These are phyloP conservation scores for Drosophila arawakana DNA, from an alignment of 1,140 invertebrate genomes.

Conservation along the genomic window DNA sequence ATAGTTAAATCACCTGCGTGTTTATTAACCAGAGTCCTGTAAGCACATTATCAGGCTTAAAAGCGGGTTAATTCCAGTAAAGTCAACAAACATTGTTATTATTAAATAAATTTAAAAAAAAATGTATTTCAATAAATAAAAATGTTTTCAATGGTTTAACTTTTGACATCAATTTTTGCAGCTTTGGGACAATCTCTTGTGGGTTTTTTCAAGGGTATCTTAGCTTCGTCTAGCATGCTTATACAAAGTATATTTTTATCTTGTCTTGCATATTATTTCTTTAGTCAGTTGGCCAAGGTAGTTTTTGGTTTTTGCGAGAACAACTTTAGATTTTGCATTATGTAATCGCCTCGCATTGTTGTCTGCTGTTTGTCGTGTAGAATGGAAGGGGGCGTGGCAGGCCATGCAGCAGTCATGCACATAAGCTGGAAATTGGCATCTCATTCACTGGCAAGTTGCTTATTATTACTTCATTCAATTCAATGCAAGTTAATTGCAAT, in stretches of 20 bases:
- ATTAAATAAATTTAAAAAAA: background rate
- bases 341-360: slow-evolving; percentile 23
- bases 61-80: background rate
- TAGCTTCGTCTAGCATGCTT: background rate
- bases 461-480: slow-evolving; percentile 32
- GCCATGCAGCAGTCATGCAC: slow-evolving; percentile 31
- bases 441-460: slow-evolving; percentile 26
- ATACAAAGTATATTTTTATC: background rate
- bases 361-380: slow-evolving; percentile 5
- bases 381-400: slow-evolving; percentile 8
- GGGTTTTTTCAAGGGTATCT: slow-evolving; percentile 23
- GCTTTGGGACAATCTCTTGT: background rate
- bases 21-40: slow-evolving; percentile 7
- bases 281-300: slow-evolving; percentile 21
- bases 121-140: background rate
- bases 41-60: background rate
- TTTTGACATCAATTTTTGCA: slow-evolving; percentile 10
- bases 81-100: no score
- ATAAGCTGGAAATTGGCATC: slow-evolving; percentile 36
- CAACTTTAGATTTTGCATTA: slow-evolving; percentile 28
- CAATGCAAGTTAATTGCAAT: slow-evolving; percentile 31
- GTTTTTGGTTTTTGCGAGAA: slow-evolving; percentile 8
- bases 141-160: background rate
- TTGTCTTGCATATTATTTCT: slow-evolving; percentile 4
- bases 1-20: slow-evolving; percentile 17